Evolutionary conservation across 1,140 invertebrate genomes (phyloP).

Genomic region (Drosophila varians): DNA sequence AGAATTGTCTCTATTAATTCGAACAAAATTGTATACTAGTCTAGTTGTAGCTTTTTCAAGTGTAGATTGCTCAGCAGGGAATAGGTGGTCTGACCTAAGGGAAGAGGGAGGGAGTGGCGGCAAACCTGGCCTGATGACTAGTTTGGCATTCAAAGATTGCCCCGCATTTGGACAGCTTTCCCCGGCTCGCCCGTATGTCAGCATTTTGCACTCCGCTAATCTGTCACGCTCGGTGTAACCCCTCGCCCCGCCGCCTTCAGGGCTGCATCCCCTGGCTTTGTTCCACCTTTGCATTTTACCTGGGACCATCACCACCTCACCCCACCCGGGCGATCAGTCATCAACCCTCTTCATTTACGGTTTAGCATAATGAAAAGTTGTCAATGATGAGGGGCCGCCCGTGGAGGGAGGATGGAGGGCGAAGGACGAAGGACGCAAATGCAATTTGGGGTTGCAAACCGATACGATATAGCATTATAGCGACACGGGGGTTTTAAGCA

Average conservation of each 20-base stretch:
- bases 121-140: slow-evolving; percentile 39
- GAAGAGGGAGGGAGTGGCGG: not conserved
- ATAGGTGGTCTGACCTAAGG: not conserved
- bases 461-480: slow-evolving; percentile 24
- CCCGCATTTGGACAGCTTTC: slow-evolving; percentile 63
- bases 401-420: slow-evolving; percentile 14
- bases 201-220: slow-evolving; percentile 69
- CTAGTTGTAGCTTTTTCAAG: no score
- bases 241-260: not conserved
- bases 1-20: no score
- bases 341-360: slow-evolving; percentile 80
- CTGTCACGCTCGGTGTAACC: slow-evolving; percentile 65
- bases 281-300: slow-evolving; percentile 35
- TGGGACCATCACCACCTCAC: slow-evolving; percentile 23
- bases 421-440: slow-evolving; percentile 63
- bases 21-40: no score
- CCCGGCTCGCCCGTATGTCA: slow-evolving; percentile 62
- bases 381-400: slow-evolving; percentile 47
- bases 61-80: slow-evolving; percentile 14
- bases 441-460: slow-evolving; percentile 79
- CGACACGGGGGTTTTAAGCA: slow-evolving; percentile 49
- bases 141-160: slow-evolving; percentile 53
- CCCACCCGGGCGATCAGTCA: slow-evolving; percentile 16
- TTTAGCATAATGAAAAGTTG: slow-evolving; percentile 81
- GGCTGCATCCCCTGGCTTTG: slow-evolving; percentile 21